Evolutionary conservation across 2,113 vertebrate genomes (phyloP), one percentile per base, ranked within the genome.

Genomic region (Entomyzon cyanotis): DNA sequence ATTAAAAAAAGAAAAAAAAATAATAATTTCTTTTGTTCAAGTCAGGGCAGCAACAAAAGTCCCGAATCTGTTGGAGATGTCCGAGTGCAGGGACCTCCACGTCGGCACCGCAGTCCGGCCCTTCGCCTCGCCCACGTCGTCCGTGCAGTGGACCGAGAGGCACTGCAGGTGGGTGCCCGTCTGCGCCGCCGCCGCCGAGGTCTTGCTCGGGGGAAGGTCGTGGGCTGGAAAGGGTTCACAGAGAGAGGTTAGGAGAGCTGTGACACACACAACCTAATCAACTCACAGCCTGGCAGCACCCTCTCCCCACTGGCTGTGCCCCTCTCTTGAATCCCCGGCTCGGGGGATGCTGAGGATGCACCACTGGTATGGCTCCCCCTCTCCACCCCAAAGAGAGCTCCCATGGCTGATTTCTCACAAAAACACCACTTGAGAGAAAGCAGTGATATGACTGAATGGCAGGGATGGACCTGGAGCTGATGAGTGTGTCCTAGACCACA

Each of bases 21-120:
- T 39, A 39, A 49, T 11, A 87, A 96, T 69, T 91, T 95, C 92
- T 97, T 83, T 83, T 96, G 82, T 97, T 99, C 99, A 99, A 98
- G 99, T 99, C 93, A 99, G 98, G 94, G 99, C 99, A 1, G 99
- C 99, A 98, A 99, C 99, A 31, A 99, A 99, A 37, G 99, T 99
- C 97, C 99, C 99, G 35, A 99, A 99, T 94, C 99, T 98, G 98
- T 99, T 99, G 97, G 99, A 99, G 98, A 99, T 99, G 96, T 99
- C 99, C 9, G 99, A 99, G 98, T 99, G 99, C 97, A 99, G 99
- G 49, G 99, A 99, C 97, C 99, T 98, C 99, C 99, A 99, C 65
- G 99, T 98, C 53, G 99, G 99, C 96, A 99, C 99, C 3, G 99
- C 98, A 84, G 98, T 98, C 91, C 99, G 98, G 96, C 98, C 98